These are phyloP conservation scores for Pangasius macronema DNA, from an alignment of 2,797 vertebrate genomes.

Conservation along the genomic window DNA sequence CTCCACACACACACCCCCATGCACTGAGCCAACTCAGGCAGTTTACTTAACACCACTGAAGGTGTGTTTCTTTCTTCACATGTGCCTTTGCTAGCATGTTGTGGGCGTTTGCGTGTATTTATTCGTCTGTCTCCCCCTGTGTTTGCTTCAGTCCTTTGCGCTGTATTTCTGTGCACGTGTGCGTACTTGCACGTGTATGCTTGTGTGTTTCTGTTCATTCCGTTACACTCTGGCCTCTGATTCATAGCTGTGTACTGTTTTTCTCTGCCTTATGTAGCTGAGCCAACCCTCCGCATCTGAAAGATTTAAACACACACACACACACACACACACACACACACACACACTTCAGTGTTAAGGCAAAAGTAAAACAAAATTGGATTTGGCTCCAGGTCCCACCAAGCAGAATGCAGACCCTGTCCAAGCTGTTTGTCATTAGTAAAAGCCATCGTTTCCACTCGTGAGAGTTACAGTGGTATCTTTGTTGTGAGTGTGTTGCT, in stretches of 20 bases:
- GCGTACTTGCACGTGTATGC: slow-evolving; percentile 17
- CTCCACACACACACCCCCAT: not conserved
- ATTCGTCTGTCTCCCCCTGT: slow-evolving; percentile 34
- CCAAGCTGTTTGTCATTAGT: slow-evolving; percentile 68
- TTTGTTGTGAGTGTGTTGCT: slow-evolving; percentile 29
- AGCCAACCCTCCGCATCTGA: slow-evolving; percentile 63
- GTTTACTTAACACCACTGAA: slow-evolving; percentile 29
- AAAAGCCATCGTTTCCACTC: slow-evolving; percentile 59
- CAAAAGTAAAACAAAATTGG: slow-evolving; percentile 58
- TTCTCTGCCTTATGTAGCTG: slow-evolving; percentile 67
- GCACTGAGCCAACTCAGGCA: not conserved
- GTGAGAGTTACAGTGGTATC: slow-evolving; percentile 56
- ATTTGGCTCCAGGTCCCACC: slow-evolving; percentile 64
- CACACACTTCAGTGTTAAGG: slow-evolving; percentile 56
- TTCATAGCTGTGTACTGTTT: slow-evolving; percentile 61
- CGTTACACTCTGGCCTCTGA: slow-evolving; percentile 64
- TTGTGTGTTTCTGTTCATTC: slow-evolving; percentile 15
- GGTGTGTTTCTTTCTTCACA: slow-evolving; percentile 23
- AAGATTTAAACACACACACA: slow-evolving; percentile 64
- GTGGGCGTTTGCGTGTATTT: slow-evolving; percentile 11
- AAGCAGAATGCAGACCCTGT: slow-evolving; percentile 68
- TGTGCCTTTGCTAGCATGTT: slow-evolving; percentile 2
- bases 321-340: slow-evolving; percentile 40
- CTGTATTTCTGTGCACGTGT: slow-evolving; percentile 12
- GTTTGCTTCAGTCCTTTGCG: slow-evolving; percentile 60